Evolutionary conservation across 2,797 vertebrate species (phyloP), one percentile per base, ranked within the genome.

Genomic region (Agapornis canus): DNA sequence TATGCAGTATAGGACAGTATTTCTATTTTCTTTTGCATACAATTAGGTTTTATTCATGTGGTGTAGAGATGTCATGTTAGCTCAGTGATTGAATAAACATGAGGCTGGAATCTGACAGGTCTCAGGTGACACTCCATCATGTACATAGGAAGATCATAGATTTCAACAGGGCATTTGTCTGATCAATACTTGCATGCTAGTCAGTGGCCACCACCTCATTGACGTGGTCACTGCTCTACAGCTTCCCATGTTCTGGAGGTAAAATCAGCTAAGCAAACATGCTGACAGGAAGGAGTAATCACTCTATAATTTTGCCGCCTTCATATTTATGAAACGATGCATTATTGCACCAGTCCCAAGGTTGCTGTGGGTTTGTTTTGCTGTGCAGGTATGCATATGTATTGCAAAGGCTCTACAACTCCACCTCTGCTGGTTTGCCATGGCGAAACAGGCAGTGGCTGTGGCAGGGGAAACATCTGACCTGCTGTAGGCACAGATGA

Each of bases 11-110:
- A 40, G 25, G 14, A 6, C 52, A 83, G 71, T 42, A 91, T 42
- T 75, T 84, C n/a, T 47, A 61, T 92, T 95, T 66, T 82, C 66
- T 93, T 85, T 66, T 92, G 51, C 75, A 80, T 87, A 45, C 51
- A 84, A 57, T 92, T 95, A 60, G 70, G 59, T 79, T 93, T 95
- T 94, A 81, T 77, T 83, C 35, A 13, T 5, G 7, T 13, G 40
- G 42, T 66, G 72, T 69, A 83, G 32, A 37, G 37, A 72, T 57
- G 37, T 25, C 51, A 25, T 56, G 39, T 51, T 95, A 94, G 49
- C 37, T 87, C 32, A 71, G 56, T 48, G 63, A 83, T 91, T 82
- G 89, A 90, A 79, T 95, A 64, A 89, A 35, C 31, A 29, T 37
- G 51, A 87, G 61, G 48, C 37, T 31, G 15, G 88, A 89, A 93